Base-by-base conservation (phyloP, 1,140 invertebrate genomes). In the Pachypsylla venusta region DNA sequence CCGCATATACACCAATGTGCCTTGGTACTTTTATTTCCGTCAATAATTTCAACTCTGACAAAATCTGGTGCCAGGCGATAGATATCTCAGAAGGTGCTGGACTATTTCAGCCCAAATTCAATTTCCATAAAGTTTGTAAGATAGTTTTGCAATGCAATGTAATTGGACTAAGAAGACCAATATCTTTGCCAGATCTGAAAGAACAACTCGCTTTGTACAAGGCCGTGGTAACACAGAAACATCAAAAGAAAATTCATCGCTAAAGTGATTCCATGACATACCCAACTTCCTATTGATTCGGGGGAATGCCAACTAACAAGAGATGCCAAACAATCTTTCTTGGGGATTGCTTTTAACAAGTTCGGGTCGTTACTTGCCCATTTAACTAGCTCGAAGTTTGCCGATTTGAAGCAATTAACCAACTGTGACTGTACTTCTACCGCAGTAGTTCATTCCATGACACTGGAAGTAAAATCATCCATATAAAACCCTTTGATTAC, bases 111-210 rank as follows among this genome's bases (percentile, higher is more conserved):
- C 26, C 24, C 2, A 61, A 22, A 14, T 60, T 62, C 13, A 40
- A 19, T 25, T 1, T 16, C 58, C 62, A 65, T 58, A 65, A 39
- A 20, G 48, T 39, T 39, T 65, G 64, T 56, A 65, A 63, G 3
- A 62, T n/a, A 2, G 57, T 22, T 54, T 64, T 65, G 1, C 57
- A 61, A 2, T 1, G 26, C 3, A 63, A 22, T 16, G 59, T 42
- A 12, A 60, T 24, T 26, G 64, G 63, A 0, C 61, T 60, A 13
- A 63, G 24, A 22, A 64, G 48, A 13, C 61, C 61, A 1, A 64
- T 24, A 65, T 57, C 19, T 40, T 30, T 4, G 63, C 62, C 28
- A 65, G 55, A n/a, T 26, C 26, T 7, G 64, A 64, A 1, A 64
- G 16, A 14, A 65, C 40, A 25, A 10, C 19, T 1, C 64, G 54